Evolutionary conservation across 2,888 invertebrate genomes (phyloP), one percentile per base, ranked within the genome.

Genomic region (Muscina levida): DNA sequence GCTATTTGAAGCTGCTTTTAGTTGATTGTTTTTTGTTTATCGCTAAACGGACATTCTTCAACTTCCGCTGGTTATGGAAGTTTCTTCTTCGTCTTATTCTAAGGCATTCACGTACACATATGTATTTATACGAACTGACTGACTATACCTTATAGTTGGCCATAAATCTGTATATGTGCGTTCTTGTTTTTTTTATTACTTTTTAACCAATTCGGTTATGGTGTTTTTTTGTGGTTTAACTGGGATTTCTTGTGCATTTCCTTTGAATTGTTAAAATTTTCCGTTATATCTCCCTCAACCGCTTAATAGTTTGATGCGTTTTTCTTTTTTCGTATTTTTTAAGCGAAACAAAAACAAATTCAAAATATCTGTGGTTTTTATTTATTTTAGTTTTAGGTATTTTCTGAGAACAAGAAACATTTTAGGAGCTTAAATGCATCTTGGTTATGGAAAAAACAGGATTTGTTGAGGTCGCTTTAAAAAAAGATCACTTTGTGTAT

Each of bases 161-260:
- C n/a, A n/a, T n/a, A n/a, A n/a, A n/a, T n/a, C 8, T 22, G 53
- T 24, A 13, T 19, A 37, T 48, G 17, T 19, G 15, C 15, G 15
- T 48, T 37, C 11, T 59, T 31, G 11, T 22, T n/a, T 22, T 15
- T 15, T 8, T 17, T 22, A 11, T 22, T 15, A 1, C 19, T 68
- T 68, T 68, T 68, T 46, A 22, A 22, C 51, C 39, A 37, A 48
- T 68, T 53, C 67, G 39, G 51, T 53, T 68, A 68, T 68, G 67
- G 39, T 39, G 39, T 42, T 42, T 71, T 57, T 71, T 44, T 56
- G 70, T 71, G 70, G 70, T 56, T 57, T 44, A 57, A 57, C 42
- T 31, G 57, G 26, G 70, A 71, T 71, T 71, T 56, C 70, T 71
- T 70, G 56, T 70, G 56, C 56, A 70, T 70, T 56, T 53, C 56